Percentiles rank a stretch among this genome's conserved stretches.
Conservation (phyloP, 2,888 invertebrate genomes). For the Abscondita cerata region DNA sequence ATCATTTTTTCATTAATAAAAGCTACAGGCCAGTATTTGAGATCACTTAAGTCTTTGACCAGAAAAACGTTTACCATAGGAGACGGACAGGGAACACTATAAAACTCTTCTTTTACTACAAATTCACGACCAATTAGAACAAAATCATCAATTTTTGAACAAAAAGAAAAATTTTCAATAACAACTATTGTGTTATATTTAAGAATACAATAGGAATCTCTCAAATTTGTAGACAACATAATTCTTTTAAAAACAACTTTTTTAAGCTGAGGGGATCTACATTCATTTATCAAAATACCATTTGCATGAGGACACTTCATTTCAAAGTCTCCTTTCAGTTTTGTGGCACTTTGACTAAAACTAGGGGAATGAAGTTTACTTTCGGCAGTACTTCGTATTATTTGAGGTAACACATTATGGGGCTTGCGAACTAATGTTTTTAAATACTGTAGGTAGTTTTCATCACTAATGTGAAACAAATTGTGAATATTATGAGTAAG, state of each 20-base stretch:
- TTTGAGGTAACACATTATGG: too few relatives aligned
- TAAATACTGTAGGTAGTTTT: too few relatives aligned
- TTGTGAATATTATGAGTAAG: too few relatives aligned
- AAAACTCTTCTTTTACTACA: neutral
- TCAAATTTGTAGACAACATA: neutral
- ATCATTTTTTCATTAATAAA: neutral
- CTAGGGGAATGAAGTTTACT: too few relatives aligned
- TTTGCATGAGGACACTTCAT: neutral
- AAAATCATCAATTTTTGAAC: neutral
- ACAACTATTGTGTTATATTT: neutral
- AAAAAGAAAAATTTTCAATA: slow-evolving; percentile 3
- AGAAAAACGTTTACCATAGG: neutral
- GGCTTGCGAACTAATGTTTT: too few relatives aligned
- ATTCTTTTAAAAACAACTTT: neutral
- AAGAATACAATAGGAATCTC: neutral
- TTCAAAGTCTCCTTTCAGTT: slow-evolving; percentile 4
- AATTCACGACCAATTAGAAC: neutral
- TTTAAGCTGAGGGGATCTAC: neutral
- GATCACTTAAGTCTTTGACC: neutral
- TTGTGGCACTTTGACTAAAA: neutral
- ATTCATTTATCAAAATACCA: neutral
- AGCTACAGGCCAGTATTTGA: too few relatives aligned
- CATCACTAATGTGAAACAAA: too few relatives aligned
- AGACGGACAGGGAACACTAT: neutral
- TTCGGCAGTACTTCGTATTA: too few relatives aligned